Evolutionary conservation across 2,113 vertebrate genomes (phyloP).

Genomic region (Trichomycterus rosablanca): DNA sequence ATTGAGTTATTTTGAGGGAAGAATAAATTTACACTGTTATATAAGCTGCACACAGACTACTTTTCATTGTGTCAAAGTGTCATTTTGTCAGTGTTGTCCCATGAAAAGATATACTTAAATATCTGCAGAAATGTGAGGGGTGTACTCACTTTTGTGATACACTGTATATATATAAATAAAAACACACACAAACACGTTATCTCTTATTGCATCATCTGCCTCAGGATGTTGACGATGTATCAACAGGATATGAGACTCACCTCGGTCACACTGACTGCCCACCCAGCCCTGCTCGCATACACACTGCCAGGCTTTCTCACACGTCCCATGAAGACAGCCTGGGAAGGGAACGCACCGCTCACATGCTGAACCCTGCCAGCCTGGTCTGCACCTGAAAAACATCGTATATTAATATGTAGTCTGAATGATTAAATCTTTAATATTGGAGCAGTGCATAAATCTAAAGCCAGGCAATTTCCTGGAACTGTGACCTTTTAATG

Average conservation of each 20-base stretch:
- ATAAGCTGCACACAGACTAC: no score
- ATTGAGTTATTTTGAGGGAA: no score
- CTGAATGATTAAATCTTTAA: neutral
- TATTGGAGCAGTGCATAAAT: neutral
- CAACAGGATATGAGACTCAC: conserved; percentile 55
- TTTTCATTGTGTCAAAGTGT: no score
- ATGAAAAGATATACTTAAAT: no score
- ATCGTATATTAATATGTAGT: neutral
- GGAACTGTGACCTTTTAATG: neutral
- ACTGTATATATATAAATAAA: no score
- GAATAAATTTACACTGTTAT: no score
- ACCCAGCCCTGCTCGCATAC: conserved; percentile 85
- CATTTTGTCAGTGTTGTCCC: no score
- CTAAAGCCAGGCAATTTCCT: neutral
- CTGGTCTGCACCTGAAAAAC: conserved; percentile 78
- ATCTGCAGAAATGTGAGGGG: no score
- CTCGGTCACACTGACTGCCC: conserved; percentile 84
- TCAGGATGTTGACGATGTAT: no score
- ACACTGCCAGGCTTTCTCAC: conserved; percentile 87
- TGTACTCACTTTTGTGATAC: no score
- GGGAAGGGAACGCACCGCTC: conserved; percentile 80
- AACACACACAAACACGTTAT: no score
- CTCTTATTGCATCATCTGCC: no score
- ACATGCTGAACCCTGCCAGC: conserved; percentile 85
- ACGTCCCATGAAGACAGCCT: conserved; percentile 81